Evolutionary conservation across 2,113 vertebrate species (phyloP), one percentile per base, ranked within the genome.

Genomic region (Bungarus multicinctus): DNA sequence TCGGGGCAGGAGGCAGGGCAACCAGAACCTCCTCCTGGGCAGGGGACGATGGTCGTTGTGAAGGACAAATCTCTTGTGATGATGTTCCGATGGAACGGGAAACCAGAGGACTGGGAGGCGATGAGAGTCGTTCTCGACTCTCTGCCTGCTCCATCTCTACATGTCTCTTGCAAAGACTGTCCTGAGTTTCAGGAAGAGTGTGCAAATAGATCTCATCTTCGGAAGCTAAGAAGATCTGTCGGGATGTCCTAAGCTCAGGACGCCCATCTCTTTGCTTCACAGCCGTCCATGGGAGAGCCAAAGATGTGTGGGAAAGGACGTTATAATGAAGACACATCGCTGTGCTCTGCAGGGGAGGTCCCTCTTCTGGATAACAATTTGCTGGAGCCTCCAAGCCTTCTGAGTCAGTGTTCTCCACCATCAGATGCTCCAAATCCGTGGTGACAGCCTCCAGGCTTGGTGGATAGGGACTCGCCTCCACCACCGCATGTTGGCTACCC

Each of bases 151-250:
- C 87, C 3, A 12, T 22, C 58, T 52, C 54, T 23, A 30, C 30
- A 18, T 23, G n/a, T 87, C 25, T 12, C 30, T 18, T 52, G 55
- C 39, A 27, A 18, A 39, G 20, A 6, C 1, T 7, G 9, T 5
- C 20, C 6, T 43, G 90, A 47, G 47, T 5, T 1, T 69, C 6
- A 1, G 25, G 27, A 14, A 88, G 57, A 47, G 87, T 8, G 12
- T 87, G 92, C 89, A 96, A 55, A 0, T 91, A 96, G 9, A 96
- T 95, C 92, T 95, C 53, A 57, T 57, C 88, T 89, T 95, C 94
- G 2, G 96, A 95, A 39, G 96, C 96, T 0, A 94, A 96, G 95
- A 96, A 96, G 2, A 90, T 3, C 5, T 0, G 85, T 2, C 18
- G 88, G 47, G 0, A 3, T 0, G 20, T 0, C 14, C 20, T 2